Evolutionary conservation across 2,113 vertebrate species (phyloP).

Genomic region (Otis tarda): DNA sequence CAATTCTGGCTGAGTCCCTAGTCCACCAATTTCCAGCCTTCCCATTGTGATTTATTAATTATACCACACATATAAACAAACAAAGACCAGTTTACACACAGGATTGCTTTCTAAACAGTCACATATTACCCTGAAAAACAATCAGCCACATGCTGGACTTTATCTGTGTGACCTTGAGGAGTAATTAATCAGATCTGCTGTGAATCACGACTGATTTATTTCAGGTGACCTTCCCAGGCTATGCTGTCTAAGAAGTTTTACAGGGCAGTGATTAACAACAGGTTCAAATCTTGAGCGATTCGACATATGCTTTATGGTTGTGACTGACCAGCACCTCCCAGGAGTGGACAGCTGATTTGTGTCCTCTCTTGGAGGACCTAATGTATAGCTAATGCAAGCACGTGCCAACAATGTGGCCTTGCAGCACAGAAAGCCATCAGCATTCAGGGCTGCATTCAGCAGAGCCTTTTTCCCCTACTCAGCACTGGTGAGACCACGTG

Average conservation of each 20-base stretch:
- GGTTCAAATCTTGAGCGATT: not conserved
- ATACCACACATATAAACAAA: not conserved
- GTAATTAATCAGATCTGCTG: slow-evolving; percentile 12
- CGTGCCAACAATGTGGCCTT: fast-evolving
- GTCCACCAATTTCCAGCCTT: not conserved
- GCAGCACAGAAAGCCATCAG: too few species aligned
- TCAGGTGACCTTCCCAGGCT: slow-evolving; percentile 22
- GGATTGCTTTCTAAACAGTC: not conserved
- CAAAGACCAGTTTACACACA: not conserved
- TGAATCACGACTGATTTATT: slow-evolving; percentile 12
- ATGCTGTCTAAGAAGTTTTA: not conserved
- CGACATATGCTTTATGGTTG: fast-evolving
- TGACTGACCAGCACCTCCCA: not conserved
- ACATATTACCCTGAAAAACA: not conserved
- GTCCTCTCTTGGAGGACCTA: not conserved
- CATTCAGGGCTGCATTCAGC: not conserved
- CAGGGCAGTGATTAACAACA: not conserved
- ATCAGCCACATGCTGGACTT: not conserved
- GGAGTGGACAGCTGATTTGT: too few species aligned
- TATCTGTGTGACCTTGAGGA: not conserved
- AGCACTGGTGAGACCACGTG: fast-evolving
- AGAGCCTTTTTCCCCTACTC: not conserved
- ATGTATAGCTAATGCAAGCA: not conserved
- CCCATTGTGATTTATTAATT: not conserved
- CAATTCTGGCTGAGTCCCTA: not conserved